These are phyloP conservation scores for Mythimna vitellina DNA, from an alignment of 2,888 invertebrate species.

Conservation along the genomic window DNA sequence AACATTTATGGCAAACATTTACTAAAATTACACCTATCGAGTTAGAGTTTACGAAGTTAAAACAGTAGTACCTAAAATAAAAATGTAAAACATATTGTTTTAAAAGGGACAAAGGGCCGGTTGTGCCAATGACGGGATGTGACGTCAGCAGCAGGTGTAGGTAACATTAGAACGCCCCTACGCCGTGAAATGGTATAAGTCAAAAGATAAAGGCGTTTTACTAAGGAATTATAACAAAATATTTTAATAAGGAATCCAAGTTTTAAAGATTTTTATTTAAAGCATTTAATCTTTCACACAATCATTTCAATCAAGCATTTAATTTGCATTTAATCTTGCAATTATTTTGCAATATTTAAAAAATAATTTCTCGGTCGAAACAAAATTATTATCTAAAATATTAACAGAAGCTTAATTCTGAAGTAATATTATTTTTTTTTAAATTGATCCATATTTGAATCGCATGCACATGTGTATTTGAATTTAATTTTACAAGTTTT, in stretches of 20 bases:
- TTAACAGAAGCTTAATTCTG: too few relatives aligned
- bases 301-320: too few relatives aligned
- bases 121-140: conserved; percentile 72
- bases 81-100: conserved; percentile 57
- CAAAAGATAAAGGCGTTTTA: conserved; percentile 35
- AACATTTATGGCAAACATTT: too few relatives aligned
- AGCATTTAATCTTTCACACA: too few relatives aligned
- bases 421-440: too few relatives aligned
- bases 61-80: conserved; percentile 14
- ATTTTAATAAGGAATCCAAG: neutral
- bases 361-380: too few relatives aligned
- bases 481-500: too few relatives aligned
- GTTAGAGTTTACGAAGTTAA: neutral
- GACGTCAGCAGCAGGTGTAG: conserved; percentile 76
- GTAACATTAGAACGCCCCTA: conserved; percentile 61
- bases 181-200: conserved; percentile 39
- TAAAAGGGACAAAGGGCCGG: conserved; percentile 64
- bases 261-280: neutral
- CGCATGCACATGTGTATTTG: too few relatives aligned
- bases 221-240: neutral
- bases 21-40: neutral
- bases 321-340: too few relatives aligned
- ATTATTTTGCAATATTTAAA: too few relatives aligned
- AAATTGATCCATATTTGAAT: too few relatives aligned
- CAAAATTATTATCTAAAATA: too few relatives aligned